Base-by-base conservation (phyloP, 2,797 vertebrate species). In the Philypnodon macrostomus region DNA sequence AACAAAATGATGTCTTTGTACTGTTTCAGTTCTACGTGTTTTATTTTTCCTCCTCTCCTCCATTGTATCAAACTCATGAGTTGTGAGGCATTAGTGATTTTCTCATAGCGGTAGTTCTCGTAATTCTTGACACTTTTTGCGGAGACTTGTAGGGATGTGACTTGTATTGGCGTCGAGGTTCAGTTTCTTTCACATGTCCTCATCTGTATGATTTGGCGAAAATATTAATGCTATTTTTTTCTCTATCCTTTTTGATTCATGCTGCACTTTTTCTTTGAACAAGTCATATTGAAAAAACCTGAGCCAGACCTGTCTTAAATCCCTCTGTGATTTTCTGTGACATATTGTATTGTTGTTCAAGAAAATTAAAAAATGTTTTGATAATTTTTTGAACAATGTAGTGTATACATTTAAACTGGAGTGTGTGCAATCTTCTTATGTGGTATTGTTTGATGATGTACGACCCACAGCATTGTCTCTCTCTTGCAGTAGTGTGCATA, bases 271-370 rank as follows among this genome's bases (percentile, higher is more conserved):
- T 83, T 79, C 87, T 89, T 83, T 18, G 53, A 70, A 81, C 80
- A 84, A 49, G 82, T 74, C 67, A 82, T 65, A 56, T 68, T 65
- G 83, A 79, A 73, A 84, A 81, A 76, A 89, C 83, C 89, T 90
- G 89, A 91, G 90, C 90, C 89, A 87, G 85, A 90, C 84, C 86
- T 91, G 92, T 93, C 90, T 91, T 89, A 88, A 90, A 89, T 70
- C 81, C 85, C 81, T 92, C 76, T 89, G 92, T 95, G 92, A 91
- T 90, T 90, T 91, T 92, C 90, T 90, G 91, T 94, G 92, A 92
- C 89, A 89, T 93, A 93, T 88, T 92, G 88, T 86, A 84, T 85
- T 81, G 85, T 84, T 87, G 84, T 85, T 84, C 50, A 77, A 75
- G 68, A 84, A 84, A 87, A 81, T 81, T 85, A 83, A 80, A 86